Conservation (phyloP, 2,797 vertebrate genomes). For the Brachymystax lenok region DNA sequence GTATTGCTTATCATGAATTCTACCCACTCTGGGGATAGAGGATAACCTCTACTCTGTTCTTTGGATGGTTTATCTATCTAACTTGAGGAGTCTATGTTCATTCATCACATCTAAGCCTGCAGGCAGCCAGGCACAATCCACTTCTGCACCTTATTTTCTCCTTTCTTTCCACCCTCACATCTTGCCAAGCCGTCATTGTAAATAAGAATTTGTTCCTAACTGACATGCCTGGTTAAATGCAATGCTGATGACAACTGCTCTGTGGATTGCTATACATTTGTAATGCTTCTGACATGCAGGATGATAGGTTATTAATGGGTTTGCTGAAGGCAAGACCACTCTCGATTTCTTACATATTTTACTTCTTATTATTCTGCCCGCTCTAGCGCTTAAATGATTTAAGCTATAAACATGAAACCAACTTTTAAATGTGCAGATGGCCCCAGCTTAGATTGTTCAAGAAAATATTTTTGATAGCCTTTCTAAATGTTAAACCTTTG, state of each 20-base stretch:
- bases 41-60: not conserved
- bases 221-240: not conserved
- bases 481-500: not conserved
- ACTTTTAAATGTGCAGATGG: not conserved
- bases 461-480: not conserved
- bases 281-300: not conserved
- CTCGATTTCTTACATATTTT: not conserved
- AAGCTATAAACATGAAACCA: not conserved
- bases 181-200: not conserved
- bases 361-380: not conserved
- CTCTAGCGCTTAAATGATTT: not conserved
- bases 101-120: not conserved
- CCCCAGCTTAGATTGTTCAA: too few species aligned
- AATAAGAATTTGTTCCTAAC: not conserved
- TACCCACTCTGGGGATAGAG: not conserved
- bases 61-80: constrained; percentile 4
- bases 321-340: not conserved
- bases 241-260: not conserved
- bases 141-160: not conserved
- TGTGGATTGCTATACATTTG: not conserved
- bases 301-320: not conserved
- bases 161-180: not conserved
- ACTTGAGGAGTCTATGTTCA: not conserved
- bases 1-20: not conserved
- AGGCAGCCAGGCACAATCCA: not conserved